phyloP scores from a whole-genome alignment of 2,113 vertebrate species.

The Lepidothrix coronata region DNA sequence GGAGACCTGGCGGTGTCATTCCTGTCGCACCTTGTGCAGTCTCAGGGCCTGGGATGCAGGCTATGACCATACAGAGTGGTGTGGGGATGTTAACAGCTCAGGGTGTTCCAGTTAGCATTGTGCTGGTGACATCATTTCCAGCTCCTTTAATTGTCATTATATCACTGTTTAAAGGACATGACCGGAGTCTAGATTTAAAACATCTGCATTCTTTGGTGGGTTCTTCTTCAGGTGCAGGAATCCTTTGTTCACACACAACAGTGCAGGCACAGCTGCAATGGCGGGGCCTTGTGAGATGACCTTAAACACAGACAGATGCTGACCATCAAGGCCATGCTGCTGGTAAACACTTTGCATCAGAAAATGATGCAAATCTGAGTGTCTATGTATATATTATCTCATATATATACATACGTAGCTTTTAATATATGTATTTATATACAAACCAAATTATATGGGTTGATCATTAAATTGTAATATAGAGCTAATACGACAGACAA shows the following conservation, averaged over 20 bases:
- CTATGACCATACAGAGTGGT: neutral
- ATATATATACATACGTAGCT: accelerated
- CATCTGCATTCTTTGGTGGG: neutral
- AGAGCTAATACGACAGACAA: neutral
- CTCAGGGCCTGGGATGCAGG: too few species aligned
- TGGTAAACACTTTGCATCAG: neutral
- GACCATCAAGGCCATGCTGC: neutral
- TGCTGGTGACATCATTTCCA: neutral
- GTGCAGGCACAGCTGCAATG: neutral
- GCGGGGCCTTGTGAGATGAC: neutral
- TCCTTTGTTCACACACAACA: too few species aligned
- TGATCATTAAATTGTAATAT: neutral
- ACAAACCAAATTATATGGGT: neutral
- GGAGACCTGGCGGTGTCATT: neutral
- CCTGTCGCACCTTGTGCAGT: neutral
- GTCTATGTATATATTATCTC: neutral
- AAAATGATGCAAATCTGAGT: neutral
- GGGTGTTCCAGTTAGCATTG: neutral
- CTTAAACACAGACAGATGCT: neutral
- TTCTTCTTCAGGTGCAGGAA: neutral
- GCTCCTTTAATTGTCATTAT: neutral
- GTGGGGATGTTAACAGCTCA: too few species aligned
- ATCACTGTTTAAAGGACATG: neutral
- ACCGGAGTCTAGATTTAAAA: neutral
- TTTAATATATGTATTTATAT: neutral